Percentiles rank a stretch among this genome's conserved stretches.
Conservation (phyloP, 2,113 vertebrate genomes). For the Mormoops blainvillei region DNA sequence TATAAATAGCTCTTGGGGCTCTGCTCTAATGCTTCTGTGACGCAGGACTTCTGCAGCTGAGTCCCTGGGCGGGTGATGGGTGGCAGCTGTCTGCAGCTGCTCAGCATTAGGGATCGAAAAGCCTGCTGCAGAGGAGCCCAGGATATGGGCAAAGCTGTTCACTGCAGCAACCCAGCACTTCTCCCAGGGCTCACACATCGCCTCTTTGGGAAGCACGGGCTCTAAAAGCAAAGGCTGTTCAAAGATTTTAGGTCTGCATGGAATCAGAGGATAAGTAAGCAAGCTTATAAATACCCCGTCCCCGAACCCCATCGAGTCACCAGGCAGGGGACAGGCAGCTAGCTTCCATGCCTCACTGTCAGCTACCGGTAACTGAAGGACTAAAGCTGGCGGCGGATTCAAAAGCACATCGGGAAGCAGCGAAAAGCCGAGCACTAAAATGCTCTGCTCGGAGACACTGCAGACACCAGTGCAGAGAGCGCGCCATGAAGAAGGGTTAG, state of each 20-base stretch:
- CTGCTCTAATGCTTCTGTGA: conserved; percentile 19
- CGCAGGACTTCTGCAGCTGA: background rate
- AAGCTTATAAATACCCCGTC: background rate
- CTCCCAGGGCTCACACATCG: background rate
- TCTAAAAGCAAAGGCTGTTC: background rate
- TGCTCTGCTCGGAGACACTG: background rate
- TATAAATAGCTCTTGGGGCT: background rate
- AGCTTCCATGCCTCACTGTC: background rate
- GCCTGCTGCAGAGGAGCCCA: background rate
- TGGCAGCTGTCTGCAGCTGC: background rate
- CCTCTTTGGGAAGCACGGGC: background rate
- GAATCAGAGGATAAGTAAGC: background rate
- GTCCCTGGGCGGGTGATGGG: background rate
- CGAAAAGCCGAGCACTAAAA: rapidly evolving
- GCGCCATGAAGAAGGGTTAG: background rate
- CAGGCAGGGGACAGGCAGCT: background rate
- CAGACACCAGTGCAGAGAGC: background rate
- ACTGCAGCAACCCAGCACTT: background rate
- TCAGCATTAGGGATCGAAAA: background rate
- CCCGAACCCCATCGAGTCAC: background rate
- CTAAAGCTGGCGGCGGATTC: too few species aligned
- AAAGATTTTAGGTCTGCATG: background rate
- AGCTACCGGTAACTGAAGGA: background rate
- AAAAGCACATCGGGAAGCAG: background rate
- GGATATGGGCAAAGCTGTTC: background rate